Percentiles rank a stretch among this genome's conserved stretches.
These are phyloP conservation scores for Rhagonycha fulva DNA, from an alignment of 2,888 invertebrate species.

Conservation along the genomic window DNA sequence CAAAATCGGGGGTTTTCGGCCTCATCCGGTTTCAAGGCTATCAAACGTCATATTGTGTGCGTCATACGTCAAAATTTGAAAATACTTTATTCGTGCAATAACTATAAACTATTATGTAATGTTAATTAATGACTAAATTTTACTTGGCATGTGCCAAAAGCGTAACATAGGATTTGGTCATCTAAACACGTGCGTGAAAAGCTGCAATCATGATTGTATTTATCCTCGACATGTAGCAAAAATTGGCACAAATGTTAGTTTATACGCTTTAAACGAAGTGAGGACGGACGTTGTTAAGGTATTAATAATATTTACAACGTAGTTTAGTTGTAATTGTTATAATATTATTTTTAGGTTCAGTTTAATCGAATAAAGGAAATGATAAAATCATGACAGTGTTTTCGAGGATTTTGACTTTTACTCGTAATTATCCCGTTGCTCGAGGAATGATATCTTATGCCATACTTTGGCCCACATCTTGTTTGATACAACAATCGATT, in stretches of 20 bases:
- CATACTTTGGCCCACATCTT: constrained; percentile 74
- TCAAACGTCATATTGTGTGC: too few relatives aligned
- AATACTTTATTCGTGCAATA: not conserved
- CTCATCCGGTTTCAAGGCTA: not conserved
- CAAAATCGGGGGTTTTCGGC: not conserved
- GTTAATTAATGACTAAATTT: not conserved
- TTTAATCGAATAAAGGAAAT: not conserved
- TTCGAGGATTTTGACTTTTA: constrained; percentile 57
- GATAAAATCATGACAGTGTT: constrained; percentile 51
- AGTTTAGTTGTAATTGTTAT: not conserved
- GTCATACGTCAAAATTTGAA: not conserved
- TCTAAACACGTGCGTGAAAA: not conserved
- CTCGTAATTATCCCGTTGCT: constrained; percentile 58
- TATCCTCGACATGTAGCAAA: not conserved
- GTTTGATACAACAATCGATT: constrained; percentile 72
- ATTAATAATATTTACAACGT: not conserved
- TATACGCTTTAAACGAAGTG: not conserved
- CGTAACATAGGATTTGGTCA: not conserved
- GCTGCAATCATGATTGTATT: constrained; percentile 2
- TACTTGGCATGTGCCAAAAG: not conserved
- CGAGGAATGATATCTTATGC: constrained; percentile 74
- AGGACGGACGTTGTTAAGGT: not conserved
- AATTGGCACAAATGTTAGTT: constrained; percentile 7
- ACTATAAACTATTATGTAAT: not conserved
- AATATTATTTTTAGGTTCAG: not conserved